Conservation (phyloP, 2,888 invertebrate genomes). For the Trichogramma dendrolimi region DNA sequence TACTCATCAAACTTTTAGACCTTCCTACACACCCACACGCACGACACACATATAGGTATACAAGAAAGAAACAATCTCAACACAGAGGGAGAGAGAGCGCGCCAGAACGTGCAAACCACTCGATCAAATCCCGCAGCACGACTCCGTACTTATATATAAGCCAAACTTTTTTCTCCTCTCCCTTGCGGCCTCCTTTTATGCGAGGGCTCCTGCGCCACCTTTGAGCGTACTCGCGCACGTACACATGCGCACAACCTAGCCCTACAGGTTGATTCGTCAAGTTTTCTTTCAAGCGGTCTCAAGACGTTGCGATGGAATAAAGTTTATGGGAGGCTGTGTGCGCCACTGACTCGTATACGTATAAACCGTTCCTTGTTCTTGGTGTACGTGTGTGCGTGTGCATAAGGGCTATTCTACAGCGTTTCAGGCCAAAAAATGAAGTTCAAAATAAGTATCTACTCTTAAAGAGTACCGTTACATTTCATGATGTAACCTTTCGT, state of each 20-base stretch:
- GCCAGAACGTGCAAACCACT: constrained; percentile 1
- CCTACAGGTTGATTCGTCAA: constrained; percentile 8
- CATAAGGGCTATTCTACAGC: too few relatives aligned
- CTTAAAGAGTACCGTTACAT: too few relatives aligned
- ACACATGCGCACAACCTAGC: neutral
- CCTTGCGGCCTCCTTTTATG: neutral
- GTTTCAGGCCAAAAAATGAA: too few relatives aligned
- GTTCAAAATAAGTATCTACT: too few relatives aligned
- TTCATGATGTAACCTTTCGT: too few relatives aligned
- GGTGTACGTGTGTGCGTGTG: too few relatives aligned
- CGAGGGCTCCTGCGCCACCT: too few relatives aligned
- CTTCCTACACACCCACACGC: too few relatives aligned
- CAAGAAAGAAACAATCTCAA: constrained; percentile 15
- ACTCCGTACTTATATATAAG: neutral
- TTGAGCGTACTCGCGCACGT: too few relatives aligned
- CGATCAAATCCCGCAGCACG: constrained; percentile 8
- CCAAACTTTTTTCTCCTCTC: neutral
- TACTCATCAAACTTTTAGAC: constrained; percentile 8
- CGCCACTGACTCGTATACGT: too few relatives aligned
- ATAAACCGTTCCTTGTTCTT: too few relatives aligned
- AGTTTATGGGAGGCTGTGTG: constrained; percentile 10
- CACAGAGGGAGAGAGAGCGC: too few relatives aligned
- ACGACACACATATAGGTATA: neutral
- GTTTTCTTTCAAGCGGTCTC: constrained; percentile 21
- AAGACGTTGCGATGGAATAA: constrained; percentile 14